A percentile compares a stretch with the other conserved stretches of the same genome.
phyloP scores from a whole-genome alignment of 2,888 invertebrate species.

The Nomada ferruginata region DNA sequence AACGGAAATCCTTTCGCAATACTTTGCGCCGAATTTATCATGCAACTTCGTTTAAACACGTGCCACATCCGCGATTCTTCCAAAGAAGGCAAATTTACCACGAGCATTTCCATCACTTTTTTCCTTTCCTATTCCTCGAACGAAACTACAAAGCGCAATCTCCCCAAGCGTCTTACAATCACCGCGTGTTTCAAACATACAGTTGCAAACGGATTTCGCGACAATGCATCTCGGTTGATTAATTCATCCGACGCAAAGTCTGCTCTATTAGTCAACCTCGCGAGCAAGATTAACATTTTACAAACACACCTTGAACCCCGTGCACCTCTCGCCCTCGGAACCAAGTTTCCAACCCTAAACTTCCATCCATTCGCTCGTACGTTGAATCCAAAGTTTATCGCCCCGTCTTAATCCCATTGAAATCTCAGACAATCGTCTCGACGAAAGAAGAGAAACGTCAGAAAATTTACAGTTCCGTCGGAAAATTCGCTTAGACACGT shows the following conservation, averaged over 20 bases:
- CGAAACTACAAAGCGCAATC: background rate
- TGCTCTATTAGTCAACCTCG: background rate
- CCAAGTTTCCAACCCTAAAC: constrained; percentile 18
- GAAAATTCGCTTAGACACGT: background rate
- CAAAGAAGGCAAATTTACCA: background rate
- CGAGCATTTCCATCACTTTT: background rate
- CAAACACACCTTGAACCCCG: background rate
- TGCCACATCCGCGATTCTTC: background rate
- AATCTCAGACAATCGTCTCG: constrained; percentile 9
- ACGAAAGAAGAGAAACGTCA: background rate
- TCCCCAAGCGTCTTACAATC: background rate
- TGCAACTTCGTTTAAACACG: constrained; percentile 5
- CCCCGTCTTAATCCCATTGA: background rate
- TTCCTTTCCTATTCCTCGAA: background rate
- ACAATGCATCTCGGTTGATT: background rate
- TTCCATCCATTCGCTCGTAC: background rate
- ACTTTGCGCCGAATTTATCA: background rate
- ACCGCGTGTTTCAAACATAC: background rate
- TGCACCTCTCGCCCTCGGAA: background rate
- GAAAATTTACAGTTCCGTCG: background rate
- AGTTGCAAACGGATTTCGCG: background rate
- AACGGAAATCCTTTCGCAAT: background rate
- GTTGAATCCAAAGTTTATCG: constrained; percentile 12
- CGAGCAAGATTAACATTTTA: constrained; percentile 9
- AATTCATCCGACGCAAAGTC: constrained; percentile 1